Evolutionary conservation across 35 echinoderm and acorn worm genomes (phyloP), one percentile per base, ranked within the genome.

Genomic region (Lytechinus pictus): DNA sequence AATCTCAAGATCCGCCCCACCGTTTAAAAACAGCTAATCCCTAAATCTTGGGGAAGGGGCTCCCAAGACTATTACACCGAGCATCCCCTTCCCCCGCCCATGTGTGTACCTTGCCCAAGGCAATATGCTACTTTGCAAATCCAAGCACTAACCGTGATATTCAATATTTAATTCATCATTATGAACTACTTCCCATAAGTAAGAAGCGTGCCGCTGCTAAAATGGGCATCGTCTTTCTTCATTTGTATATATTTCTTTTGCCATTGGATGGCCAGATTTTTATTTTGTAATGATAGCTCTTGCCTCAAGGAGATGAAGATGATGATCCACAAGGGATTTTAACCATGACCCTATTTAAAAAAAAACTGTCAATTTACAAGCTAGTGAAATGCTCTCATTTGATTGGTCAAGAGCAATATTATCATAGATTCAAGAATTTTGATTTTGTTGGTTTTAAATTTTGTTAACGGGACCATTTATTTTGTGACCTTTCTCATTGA

Each of bases 161-260:
- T 79, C 66, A 24, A n/a, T 79, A 79, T 79, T 79, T 90, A 90
- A 90, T 90, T 44, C 88, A 90, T 52, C 10, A 28, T 90, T 21
- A 90, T 90, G 88, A 90, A 90, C 29, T 90, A 90, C 88, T 90
- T 90, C 88, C 88, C 52, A 12, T 90, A 5, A 12, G 52, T 54
- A 52, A 44, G 11, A 52, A 44, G 14, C 52, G 7, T 90, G 88
- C 52, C 88, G 44, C 52, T 90, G 88, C 88, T 9, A 8, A 90
- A 44, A 90, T 90, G 88, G 28, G 52, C 52, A 90, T 54, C 28
- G 9, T 10, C 24, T 44, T 44, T 44, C 2, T 44, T 1, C 52
- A 14, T 90, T 44, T 19, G 52, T 90, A 44, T 44, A 2, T 44
- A 44, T 44, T 44, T 44, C 16, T 54, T 52, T 44, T 54, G 29